Evolutionary conservation across 2,888 invertebrate species (phyloP).

Genomic region (Pecten maximus): DNA sequence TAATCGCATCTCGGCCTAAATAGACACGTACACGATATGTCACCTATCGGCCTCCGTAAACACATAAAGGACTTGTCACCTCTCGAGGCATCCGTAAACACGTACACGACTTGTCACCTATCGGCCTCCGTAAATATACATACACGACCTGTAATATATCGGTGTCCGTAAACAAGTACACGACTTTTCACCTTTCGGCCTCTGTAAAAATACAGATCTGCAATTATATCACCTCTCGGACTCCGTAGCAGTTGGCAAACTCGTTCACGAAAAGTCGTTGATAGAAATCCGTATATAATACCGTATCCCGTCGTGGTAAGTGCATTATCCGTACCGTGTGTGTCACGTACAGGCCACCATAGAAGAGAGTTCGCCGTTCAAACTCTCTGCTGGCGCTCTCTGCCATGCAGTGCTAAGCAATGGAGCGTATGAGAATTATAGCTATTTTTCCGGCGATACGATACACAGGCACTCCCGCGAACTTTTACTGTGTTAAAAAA

Average conservation of each 20-base stretch:
- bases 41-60: background rate
- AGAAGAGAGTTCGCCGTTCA: background rate
- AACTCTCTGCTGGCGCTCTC: constrained; percentile 1
- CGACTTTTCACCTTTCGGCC: background rate
- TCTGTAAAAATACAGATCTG: too few species aligned
- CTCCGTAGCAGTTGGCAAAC: background rate
- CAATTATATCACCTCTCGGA: too few species aligned
- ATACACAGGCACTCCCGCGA: background rate
- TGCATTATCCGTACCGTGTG: background rate
- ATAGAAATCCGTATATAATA: background rate
- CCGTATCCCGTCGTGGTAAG: background rate
- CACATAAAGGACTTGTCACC: background rate
- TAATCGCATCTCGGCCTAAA: too few species aligned
- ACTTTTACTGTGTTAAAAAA: constrained; percentile 14
- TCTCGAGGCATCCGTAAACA: background rate
- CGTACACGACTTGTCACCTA: background rate
- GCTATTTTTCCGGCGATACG: constrained; percentile 10
- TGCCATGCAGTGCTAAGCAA: constrained; percentile 31
- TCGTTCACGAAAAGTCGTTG: background rate
- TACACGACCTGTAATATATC: background rate
- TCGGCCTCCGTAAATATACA: background rate
- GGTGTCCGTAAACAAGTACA: background rate
- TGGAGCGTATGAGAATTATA: constrained; percentile 22
- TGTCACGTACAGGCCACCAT: constrained; percentile 20
- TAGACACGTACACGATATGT: background rate